Conservation (phyloP, 2,888 invertebrate genomes). For the Agrotis clavis region DNA sequence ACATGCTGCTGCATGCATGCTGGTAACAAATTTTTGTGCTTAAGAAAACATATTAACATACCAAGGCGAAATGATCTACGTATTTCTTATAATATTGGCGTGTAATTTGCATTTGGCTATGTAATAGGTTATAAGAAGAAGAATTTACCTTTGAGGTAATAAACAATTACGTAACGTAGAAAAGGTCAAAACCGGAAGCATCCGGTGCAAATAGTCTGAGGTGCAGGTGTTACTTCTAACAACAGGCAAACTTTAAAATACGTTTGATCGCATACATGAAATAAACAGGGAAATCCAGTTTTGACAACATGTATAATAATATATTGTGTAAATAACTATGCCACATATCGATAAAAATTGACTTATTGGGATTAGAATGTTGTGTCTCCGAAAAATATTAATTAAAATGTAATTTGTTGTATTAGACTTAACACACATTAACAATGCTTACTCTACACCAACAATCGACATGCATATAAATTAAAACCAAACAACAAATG, state of each 20-base stretch:
- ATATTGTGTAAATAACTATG: conserved; percentile 56
- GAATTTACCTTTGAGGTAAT: not conserved
- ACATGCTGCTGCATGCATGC: not conserved
- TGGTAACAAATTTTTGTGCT: conserved; percentile 22
- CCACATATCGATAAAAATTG: conserved; percentile 71
- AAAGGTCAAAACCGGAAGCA: conserved; percentile 19
- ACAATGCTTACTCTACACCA: conserved; percentile 75
- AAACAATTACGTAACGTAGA: not conserved
- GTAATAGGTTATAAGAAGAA: not conserved
- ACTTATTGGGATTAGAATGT: conserved; percentile 67
- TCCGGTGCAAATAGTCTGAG: conserved; percentile 18
- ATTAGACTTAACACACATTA: conserved; percentile 72
- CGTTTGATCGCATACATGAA: conserved; percentile 14
- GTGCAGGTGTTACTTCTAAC: conserved; percentile 8
- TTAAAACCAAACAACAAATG: conserved; percentile 85
- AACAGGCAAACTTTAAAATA: conserved; percentile 14
- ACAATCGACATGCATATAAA: conserved; percentile 79
- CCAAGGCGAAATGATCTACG: not conserved
- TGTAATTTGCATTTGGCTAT: conserved; percentile 4
- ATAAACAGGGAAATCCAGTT: conserved; percentile 9
- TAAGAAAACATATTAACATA: conserved; percentile 4
- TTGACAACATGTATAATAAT: conserved; percentile 11
- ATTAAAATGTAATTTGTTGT: conserved; percentile 55
- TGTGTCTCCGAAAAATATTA: conserved; percentile 53
- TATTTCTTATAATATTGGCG: conserved; percentile 1